These are phyloP conservation scores for Stomatorhinus ivindoensis DNA, from an alignment of 2,113 vertebrate genomes.

Conservation along the genomic window DNA sequence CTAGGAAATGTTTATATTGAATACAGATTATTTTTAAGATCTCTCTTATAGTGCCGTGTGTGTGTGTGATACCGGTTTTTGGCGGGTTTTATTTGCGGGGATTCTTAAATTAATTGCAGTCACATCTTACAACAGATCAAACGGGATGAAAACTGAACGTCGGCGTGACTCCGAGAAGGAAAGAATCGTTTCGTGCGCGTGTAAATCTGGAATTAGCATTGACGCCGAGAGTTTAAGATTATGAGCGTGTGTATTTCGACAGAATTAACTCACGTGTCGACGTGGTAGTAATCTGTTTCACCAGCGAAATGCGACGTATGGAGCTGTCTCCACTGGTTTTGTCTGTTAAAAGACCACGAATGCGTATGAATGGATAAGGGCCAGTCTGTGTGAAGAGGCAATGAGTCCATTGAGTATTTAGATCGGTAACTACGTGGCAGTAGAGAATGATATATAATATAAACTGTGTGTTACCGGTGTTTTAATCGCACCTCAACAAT, in stretches of 20 bases:
- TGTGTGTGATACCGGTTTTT: neutral
- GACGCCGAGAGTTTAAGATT: neutral
- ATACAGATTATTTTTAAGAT: neutral
- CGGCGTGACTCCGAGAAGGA: neutral
- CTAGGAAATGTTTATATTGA: neutral
- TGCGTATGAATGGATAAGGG: neutral
- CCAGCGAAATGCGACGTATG: neutral
- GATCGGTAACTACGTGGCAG: neutral
- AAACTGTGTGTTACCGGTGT: neutral
- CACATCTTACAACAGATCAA: neutral
- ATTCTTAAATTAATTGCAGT: neutral
- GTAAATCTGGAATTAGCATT: neutral
- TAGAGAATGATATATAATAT: neutral
- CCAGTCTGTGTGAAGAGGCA: neutral
- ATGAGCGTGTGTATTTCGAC: neutral
- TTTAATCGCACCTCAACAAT: neutral
- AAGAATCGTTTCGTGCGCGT: neutral
- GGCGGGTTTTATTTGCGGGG: neutral
- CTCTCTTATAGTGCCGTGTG: neutral
- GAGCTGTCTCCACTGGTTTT: neutral
- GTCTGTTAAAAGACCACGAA: neutral
- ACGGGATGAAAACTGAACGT: neutral
- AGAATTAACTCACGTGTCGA: neutral
- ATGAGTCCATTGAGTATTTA: neutral
- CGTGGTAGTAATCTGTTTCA: neutral